phyloP scores from a whole-genome alignment of 2,888 invertebrate species.

The Eristalis tenax region DNA sequence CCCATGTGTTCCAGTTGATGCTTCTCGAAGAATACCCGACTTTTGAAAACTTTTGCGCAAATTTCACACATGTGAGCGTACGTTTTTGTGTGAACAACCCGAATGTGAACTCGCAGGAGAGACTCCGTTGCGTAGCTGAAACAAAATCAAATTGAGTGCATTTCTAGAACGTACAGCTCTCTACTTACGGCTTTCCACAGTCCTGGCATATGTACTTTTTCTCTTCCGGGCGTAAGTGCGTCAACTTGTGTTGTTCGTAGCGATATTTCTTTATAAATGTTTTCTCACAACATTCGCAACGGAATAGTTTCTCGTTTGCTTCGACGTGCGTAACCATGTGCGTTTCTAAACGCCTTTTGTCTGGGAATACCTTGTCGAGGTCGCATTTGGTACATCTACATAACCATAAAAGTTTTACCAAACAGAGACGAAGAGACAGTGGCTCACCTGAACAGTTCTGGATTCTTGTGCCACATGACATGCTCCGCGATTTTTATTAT shows the following conservation, averaged over 20 bases:
- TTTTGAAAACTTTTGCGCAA: slow-evolving; percentile 73
- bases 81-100: slow-evolving; percentile 71
- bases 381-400: slow-evolving; percentile 49
- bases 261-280: slow-evolving; percentile 73
- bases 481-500: slow-evolving; percentile 70
- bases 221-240: slow-evolving; percentile 68
- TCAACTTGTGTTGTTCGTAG: slow-evolving; percentile 73
- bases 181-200: slow-evolving; percentile 77
- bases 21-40: slow-evolving; percentile 72
- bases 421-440: background rate
- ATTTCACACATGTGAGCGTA: slow-evolving; percentile 73
- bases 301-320: slow-evolving; percentile 53
- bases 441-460: slow-evolving; percentile 72
- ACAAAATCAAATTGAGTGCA: background rate
- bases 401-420: background rate
- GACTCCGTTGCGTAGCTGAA: slow-evolving; percentile 72
- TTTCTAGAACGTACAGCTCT: background rate
- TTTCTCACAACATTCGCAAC: slow-evolving; percentile 73
- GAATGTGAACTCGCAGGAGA: slow-evolving; percentile 68
- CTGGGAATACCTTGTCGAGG: slow-evolving; percentile 53
- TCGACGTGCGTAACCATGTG: slow-evolving; percentile 72
- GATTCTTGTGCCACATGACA: slow-evolving; percentile 72
- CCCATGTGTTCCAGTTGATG: slow-evolving; percentile 73
- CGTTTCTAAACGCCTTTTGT: slow-evolving; percentile 68
- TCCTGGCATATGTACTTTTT: slow-evolving; percentile 76